These are phyloP conservation scores for Tympanuchus pallidicinctus DNA, from an alignment of 2,113 vertebrate species.

Conservation along the genomic window DNA sequence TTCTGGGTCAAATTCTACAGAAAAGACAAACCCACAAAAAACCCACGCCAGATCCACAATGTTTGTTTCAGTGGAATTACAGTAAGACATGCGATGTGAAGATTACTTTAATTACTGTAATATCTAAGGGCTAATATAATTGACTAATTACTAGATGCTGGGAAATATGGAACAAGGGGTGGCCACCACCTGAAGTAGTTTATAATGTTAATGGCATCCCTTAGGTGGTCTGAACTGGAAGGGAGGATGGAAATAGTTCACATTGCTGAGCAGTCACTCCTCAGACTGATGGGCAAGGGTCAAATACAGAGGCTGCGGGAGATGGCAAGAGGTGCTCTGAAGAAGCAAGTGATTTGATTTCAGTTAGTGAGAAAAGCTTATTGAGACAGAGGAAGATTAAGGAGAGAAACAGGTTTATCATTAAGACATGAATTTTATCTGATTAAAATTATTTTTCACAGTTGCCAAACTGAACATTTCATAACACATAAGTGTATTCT, in stretches of 20 bases:
- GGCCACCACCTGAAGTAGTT: background rate
- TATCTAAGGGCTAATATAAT: background rate
- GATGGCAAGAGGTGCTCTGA: background rate
- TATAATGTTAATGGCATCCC: background rate
- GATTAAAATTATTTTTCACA: background rate
- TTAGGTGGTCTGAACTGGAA: background rate
- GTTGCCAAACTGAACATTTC: background rate
- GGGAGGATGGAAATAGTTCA: constrained; percentile 8
- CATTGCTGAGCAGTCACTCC: constrained; percentile 11
- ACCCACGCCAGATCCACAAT: background rate
- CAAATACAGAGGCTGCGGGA: background rate
- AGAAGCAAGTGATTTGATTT: background rate
- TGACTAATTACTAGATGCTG: background rate
- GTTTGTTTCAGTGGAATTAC: background rate
- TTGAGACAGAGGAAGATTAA: background rate
- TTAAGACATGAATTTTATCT: background rate
- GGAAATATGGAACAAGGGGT: background rate
- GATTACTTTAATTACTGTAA: background rate
- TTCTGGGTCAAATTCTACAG: background rate
- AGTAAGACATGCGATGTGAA: background rate
- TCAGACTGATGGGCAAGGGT: background rate
- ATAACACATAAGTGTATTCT: background rate
- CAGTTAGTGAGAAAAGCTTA: too few relatives aligned
- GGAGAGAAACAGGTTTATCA: background rate
- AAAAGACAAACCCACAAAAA: background rate